A percentile compares a stretch with the other conserved stretches of the same genome.
phyloP scores from a whole-genome alignment of 2,113 vertebrate genomes.

The Xenopus laevis region DNA sequence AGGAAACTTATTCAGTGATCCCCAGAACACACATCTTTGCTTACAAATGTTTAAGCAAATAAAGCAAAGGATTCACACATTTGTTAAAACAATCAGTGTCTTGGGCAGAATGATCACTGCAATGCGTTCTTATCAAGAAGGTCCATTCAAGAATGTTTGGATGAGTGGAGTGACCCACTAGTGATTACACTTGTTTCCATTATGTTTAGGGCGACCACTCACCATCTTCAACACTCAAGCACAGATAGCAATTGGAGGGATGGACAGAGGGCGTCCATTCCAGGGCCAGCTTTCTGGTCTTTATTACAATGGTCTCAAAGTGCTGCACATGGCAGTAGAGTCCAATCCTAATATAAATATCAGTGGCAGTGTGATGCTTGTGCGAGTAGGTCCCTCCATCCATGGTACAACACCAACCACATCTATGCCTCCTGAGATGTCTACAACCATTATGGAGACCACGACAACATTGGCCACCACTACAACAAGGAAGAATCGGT shows the following conservation, averaged over 20 bases:
- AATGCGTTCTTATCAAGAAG: too few species aligned
- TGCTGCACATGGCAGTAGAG: constrained; percentile 95
- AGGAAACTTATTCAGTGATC: too few species aligned
- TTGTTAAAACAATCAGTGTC: too few species aligned
- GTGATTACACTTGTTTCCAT: constrained; percentile 67
- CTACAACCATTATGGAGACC: constrained; percentile 95
- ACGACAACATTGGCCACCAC: constrained; percentile 95
- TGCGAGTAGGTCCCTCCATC: constrained; percentile 88
- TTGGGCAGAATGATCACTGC: too few species aligned
- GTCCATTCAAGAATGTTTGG: too few species aligned
- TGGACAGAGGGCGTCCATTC: constrained; percentile 89
- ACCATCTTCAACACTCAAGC: constrained; percentile 99
- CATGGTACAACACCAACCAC: constrained; percentile 85
- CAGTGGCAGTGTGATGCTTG: constrained; percentile 91
- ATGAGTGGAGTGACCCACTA: background rate
- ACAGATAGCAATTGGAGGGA: constrained; percentile 93
- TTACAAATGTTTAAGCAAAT: too few species aligned
- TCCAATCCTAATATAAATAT: constrained; percentile 90
- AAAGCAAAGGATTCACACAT: too few species aligned
- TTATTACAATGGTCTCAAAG: constrained; percentile 97
- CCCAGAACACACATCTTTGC: too few species aligned
- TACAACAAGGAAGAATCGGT: constrained; percentile 92
- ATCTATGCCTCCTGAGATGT: constrained; percentile 91
- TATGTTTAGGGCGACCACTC: constrained; percentile 84
- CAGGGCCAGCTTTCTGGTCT: constrained; percentile 97